Base-by-base conservation (phyloP, 2,797 vertebrate genomes). In the Sandelia bainsii region DNA sequence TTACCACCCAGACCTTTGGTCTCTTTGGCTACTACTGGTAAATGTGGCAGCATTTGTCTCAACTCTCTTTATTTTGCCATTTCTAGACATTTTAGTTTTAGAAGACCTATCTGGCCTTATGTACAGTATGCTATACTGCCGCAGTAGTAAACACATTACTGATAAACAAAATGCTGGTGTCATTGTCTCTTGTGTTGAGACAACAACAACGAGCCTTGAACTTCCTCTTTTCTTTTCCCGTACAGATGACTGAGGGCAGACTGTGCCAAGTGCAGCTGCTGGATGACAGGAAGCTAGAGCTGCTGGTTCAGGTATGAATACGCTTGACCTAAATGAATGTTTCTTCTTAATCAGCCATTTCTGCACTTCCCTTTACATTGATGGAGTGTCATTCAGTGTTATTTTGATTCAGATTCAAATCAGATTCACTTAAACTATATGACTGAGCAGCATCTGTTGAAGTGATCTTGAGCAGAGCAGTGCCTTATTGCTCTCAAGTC, bases 181-280 rank as follows among this genome's bases (percentile, higher is more conserved):
- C 20, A 44, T 16, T 53, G 37, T 46, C 23, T 11, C 50, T 60
- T 67, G 54, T 82, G 63, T 49, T 65, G 37, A n/a, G n/a, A n/a
- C n/a, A n/a, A n/a, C n/a, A n/a, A n/a, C n/a, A n/a, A n/a, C n/a
- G n/a, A n/a, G 50, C 49, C 34, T 64, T 79, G 6, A 82, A 40
- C 63, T 78, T 79, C 58, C 53, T 86, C 25, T 75, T 66, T 51
- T 70, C 60, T 59, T 49, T 75, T 79, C 27, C 62, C 22, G 37
- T 75, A 53, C 91, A 99, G 98, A 99, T 99, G 98, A 96, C 97
- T 34, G 98, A 99, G 87, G 98, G 97, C 86, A 93, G 96, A 77
- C 94, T 98, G 84, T 99, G 97, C 89, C 97, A 97, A 92, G 96
- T 99, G 76, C 96, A 97, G 87, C 95, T 99, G 91, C 95, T 99